phyloP scores from a whole-genome alignment of 35 echinoderm and acorn worm genomes.

The Anneissia japonica region DNA sequence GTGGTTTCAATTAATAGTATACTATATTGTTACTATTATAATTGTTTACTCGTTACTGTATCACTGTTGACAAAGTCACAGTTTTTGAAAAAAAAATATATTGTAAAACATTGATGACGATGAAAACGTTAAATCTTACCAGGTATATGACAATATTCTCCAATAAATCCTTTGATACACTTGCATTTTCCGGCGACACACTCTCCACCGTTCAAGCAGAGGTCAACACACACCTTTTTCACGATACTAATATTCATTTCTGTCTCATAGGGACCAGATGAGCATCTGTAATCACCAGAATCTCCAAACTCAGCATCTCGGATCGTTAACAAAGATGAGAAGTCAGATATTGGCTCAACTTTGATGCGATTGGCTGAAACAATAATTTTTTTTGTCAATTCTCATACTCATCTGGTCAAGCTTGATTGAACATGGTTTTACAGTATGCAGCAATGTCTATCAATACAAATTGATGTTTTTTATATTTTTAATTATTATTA shows the following conservation, averaged over 20 bases:
- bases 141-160: conserved; percentile 52
- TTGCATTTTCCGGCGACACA: conserved; percentile 58
- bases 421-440: too few species aligned
- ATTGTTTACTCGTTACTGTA: too few species aligned
- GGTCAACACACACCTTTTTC: conserved; percentile 42
- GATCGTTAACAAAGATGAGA: not conserved
- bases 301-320: not conserved
- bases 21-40: too few species aligned
- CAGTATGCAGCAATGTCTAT: too few species aligned
- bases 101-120: too few species aligned
- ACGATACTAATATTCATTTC: not conserved
- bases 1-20: too few species aligned
- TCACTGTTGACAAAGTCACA: too few species aligned
- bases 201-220: conserved; percentile 58
- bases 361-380: not conserved
- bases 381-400: not conserved
- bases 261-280: not conserved
- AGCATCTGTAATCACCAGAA: not conserved
- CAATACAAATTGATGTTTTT: too few species aligned
- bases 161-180: conserved; percentile 56
- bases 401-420: too few species aligned
- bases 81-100: too few species aligned
- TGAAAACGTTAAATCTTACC: not conserved
- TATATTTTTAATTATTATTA: too few species aligned
- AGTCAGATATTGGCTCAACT: not conserved